Percentiles rank a stretch among this genome's conserved stretches.
Evolutionary conservation across 1,140 invertebrate species (phyloP).

Genomic region (Gonatopus flavifemur): DNA sequence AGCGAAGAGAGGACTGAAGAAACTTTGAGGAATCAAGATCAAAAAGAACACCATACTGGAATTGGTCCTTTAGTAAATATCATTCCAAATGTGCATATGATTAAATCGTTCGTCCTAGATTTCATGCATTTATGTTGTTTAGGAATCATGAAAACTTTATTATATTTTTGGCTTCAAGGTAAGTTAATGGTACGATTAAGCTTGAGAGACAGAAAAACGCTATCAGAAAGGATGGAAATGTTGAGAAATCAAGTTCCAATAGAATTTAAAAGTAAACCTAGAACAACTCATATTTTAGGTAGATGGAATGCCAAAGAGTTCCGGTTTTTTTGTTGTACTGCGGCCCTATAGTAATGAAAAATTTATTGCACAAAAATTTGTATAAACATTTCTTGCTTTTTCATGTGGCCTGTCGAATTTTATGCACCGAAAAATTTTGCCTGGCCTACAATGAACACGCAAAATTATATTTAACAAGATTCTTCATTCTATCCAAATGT

Average conservation of each 20-base stretch:
- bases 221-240: neutral
- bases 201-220: neutral
- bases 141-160: conserved; percentile 8
- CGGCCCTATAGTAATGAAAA: conserved; percentile 10
- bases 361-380: neutral
- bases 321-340: conserved; percentile 6
- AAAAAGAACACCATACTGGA: neutral
- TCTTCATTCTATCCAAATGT: neutral
- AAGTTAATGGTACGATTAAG: neutral
- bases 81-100: conserved; percentile 5
- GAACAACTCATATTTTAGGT: neutral
- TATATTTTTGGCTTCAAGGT: neutral
- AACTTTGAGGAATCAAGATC: neutral
- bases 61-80: neutral
- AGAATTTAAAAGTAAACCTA: conserved; percentile 11
- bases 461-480: neutral
- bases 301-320: conserved; percentile 9
- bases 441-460: neutral
- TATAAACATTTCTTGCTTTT: conserved; percentile 13
- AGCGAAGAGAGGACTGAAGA: neutral
- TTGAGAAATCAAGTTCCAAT: conserved; percentile 6
- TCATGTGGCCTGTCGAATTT: neutral
- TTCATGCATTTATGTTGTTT: conserved; percentile 4
- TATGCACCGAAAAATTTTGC: neutral
- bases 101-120: conserved; percentile 3